phyloP scores from a whole-genome alignment of 2,888 invertebrate genomes.

The Ernsta delagoae region DNA sequence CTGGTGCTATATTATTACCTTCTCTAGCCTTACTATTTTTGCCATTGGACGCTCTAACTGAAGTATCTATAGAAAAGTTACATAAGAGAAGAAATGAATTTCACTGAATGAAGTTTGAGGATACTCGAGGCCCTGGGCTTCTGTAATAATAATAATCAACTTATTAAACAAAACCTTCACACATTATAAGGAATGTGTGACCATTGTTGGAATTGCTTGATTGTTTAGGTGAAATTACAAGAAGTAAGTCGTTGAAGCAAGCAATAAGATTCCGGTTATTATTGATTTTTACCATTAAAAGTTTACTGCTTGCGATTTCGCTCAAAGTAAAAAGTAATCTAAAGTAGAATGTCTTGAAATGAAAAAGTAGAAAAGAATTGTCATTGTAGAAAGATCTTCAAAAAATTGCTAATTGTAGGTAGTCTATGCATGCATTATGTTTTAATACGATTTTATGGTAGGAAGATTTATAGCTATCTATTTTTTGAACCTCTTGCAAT shows the following conservation, averaged over 20 bases:
- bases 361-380: no score
- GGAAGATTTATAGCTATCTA: no score
- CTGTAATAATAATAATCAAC: conserved; percentile 63
- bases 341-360: no score
- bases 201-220: conserved; percentile 3
- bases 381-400: no score
- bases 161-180: conserved; percentile 19
- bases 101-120: conserved; percentile 45
- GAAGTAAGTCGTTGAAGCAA: not conserved
- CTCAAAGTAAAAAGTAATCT: no score
- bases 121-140: conserved; percentile 52
- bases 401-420: no score
- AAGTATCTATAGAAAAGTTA: conserved; percentile 48
- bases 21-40: conserved; percentile 21
- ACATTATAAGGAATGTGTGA: conserved; percentile 15
- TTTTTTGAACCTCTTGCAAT: no score
- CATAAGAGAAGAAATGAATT: conserved; percentile 27
- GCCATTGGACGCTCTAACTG: conserved; percentile 20
- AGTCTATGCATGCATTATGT: no score
- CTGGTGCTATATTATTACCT: conserved; percentile 34
- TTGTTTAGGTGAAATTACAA: not conserved
- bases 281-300: conserved; percentile 10
- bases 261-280: conserved; percentile 14
- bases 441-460: no score
- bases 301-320: no score